Base-by-base conservation (phyloP, 2,797 vertebrate species). In the Myotis pilosus region DNA sequence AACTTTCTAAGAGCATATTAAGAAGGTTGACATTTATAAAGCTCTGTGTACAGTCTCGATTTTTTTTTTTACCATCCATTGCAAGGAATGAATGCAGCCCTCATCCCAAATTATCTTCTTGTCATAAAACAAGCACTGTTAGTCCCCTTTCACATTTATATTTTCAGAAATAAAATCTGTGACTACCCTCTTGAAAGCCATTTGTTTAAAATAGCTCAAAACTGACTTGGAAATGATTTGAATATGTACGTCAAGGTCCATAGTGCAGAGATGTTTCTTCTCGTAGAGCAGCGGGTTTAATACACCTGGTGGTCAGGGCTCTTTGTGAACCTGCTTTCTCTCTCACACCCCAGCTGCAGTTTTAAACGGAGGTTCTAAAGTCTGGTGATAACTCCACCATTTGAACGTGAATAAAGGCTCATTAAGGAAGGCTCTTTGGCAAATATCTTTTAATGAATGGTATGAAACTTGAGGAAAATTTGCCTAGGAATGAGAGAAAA, bases 11-110 rank as follows among this genome's bases (percentile, higher is more conserved):
- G 89, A 89, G 57, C 93, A 55, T 81, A 8, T 69, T 92, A 95
- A 90, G 75, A 87, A 89, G 51, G 78, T 82, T 95, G 92, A 94
- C 76, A 87, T 96, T 85, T 85, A n/a, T 84, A 94, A 89, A 96
- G 83, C 91, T 92, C 79, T 91, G 66, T 75, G 62, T n/a, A 82
- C 17, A 72, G 68, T 95, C 79, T 89, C 22, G 87, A 74, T 36
- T 36, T 88, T 85, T 90, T 88, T 89, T 85, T 25, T 68, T 92
- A 85, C 28, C 23, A 33, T n/a, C 84, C 69, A 23, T 82, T 82
- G 78, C 57, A 87, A 87, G 68, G 47, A 75, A 93, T 87, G 92
- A 81, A 95, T 71, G n/a, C 33, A 69, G 25, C 78, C 75, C 76
- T 89, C 89, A 57, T 30, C 36, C 55, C 49, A 62, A 92, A 94